Conservation (phyloP, 2,888 invertebrate genomes). For the Diarsia mendica region DNA sequence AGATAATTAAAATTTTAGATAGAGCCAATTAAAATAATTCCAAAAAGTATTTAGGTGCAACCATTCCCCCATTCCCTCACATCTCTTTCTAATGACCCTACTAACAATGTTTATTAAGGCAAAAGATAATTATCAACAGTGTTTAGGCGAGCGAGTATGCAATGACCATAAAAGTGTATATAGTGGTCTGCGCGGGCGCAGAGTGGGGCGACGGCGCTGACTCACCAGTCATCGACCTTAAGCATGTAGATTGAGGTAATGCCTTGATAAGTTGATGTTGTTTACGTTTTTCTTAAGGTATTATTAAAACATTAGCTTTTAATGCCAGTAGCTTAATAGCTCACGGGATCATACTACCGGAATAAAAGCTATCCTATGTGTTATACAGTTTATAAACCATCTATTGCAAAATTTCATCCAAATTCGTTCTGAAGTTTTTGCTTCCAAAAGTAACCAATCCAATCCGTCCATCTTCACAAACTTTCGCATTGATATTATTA, state of each 20-base stretch:
- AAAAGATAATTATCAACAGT: slow-evolving; percentile 52
- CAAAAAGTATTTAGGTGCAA: slow-evolving; percentile 29
- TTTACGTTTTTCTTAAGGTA: slow-evolving; percentile 53
- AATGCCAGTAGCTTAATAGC: no score
- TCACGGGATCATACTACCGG: no score
- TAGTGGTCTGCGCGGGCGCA: slow-evolving; percentile 67
- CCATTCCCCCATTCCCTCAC: slow-evolving; percentile 18
- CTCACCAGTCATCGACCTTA: slow-evolving; percentile 82
- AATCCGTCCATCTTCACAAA: no score
- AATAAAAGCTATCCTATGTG: no score
- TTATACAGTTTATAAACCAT: no score
- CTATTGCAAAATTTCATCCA: no score
- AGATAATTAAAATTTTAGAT: not conserved
- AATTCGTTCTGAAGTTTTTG: no score
- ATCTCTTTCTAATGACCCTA: slow-evolving; percentile 47
- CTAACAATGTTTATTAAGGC: slow-evolving; percentile 58
- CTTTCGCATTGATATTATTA: no score
- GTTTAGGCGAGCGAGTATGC: slow-evolving; percentile 59
- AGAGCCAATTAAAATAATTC: slow-evolving; percentile 19
- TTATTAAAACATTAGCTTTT: not conserved
- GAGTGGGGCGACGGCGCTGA: slow-evolving; percentile 67
- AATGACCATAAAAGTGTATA: slow-evolving; percentile 74
- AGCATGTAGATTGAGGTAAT: slow-evolving; percentile 65
- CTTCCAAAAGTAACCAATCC: no score
- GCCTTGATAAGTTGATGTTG: slow-evolving; percentile 58